Conservation (phyloP, 1,140 invertebrate species). For the Zaprionus africanus region DNA sequence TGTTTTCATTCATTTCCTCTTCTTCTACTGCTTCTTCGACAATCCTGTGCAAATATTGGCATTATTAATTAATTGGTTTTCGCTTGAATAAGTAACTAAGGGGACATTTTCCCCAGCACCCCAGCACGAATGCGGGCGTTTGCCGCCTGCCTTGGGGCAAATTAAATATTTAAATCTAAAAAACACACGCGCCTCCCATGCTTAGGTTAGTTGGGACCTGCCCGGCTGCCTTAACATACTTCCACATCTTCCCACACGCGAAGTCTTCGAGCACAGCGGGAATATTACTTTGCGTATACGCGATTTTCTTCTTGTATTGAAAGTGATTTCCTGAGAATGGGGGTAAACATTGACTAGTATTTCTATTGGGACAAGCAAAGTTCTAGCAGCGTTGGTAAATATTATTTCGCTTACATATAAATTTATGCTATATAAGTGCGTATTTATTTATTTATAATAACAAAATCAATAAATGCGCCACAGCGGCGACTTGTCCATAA, state of each 20-base stretch:
- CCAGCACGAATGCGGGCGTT: conserved; percentile 29
- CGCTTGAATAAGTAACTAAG: conserved; percentile 57
- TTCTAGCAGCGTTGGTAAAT: neutral
- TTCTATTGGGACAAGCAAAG: neutral
- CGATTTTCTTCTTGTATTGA: neutral
- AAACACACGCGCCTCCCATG: conserved; percentile 39
- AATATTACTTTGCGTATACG: neutral
- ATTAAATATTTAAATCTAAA: conserved; percentile 79
- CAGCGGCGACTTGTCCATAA: conserved; percentile 68
- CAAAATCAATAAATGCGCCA: conserved; percentile 78
- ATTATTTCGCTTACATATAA: conserved; percentile 9
- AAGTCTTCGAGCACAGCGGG: neutral
- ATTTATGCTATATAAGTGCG: conserved; percentile 24
- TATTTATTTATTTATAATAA: conserved; percentile 70
- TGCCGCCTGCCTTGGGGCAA: conserved; percentile 47
- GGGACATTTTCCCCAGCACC: conserved; percentile 7
- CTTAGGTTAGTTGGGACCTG: neutral
- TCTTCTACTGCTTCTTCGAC: conserved; percentile 21
- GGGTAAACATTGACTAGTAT: neutral
- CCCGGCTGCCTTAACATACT: neutral
- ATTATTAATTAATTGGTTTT: conserved; percentile 79
- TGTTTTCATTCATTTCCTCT: conserved; percentile 15
- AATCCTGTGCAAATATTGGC: conserved; percentile 63
- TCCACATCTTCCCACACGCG: neutral
- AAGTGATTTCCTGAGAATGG: neutral